These are phyloP conservation scores for Amitus sp. DNA, from an alignment of 2,888 invertebrate species.

Conservation along the genomic window DNA sequence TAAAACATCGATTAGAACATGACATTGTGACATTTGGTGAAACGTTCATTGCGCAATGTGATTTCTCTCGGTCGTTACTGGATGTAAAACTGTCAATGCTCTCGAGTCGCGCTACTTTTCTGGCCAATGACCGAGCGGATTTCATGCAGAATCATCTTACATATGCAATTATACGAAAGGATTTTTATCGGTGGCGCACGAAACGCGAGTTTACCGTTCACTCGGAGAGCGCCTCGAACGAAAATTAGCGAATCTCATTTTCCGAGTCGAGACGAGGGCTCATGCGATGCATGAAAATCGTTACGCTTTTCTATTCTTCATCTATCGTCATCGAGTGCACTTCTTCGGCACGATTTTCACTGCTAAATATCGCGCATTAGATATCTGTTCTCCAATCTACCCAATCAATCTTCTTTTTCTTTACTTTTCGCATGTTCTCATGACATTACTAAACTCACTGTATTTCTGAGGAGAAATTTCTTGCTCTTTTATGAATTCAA, in stretches of 20 bases:
- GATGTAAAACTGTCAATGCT: slow-evolving; percentile 1
- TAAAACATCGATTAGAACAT: too few species aligned
- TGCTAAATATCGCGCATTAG: slow-evolving; percentile 1
- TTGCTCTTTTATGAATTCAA: too few species aligned
- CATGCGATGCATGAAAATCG: slow-evolving; percentile 45
- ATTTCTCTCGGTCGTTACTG: too few species aligned
- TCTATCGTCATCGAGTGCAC: slow-evolving; percentile 18
- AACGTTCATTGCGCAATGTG: too few species aligned
- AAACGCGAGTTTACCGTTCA: slow-evolving; percentile 1
- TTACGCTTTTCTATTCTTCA: slow-evolving; percentile 42
- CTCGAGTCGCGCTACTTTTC: slow-evolving; percentile 11
- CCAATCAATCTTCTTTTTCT: too few species aligned
- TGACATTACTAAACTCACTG: too few species aligned
- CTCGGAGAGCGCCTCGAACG: not conserved
- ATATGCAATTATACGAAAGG: not conserved
- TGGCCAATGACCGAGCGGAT: slow-evolving; percentile 13
- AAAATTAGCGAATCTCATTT: slow-evolving; percentile 10
- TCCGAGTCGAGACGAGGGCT: slow-evolving; percentile 24
- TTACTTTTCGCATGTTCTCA: too few species aligned
- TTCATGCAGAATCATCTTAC: slow-evolving; percentile 7
- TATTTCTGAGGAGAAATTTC: too few species aligned
- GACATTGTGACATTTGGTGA: too few species aligned
- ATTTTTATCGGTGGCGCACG: not conserved
- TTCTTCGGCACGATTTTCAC: slow-evolving; percentile 23
- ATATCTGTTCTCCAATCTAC: not conserved